Conservation (phyloP, 2,113 vertebrate species). For the Protomyctophum bolini region DNA sequence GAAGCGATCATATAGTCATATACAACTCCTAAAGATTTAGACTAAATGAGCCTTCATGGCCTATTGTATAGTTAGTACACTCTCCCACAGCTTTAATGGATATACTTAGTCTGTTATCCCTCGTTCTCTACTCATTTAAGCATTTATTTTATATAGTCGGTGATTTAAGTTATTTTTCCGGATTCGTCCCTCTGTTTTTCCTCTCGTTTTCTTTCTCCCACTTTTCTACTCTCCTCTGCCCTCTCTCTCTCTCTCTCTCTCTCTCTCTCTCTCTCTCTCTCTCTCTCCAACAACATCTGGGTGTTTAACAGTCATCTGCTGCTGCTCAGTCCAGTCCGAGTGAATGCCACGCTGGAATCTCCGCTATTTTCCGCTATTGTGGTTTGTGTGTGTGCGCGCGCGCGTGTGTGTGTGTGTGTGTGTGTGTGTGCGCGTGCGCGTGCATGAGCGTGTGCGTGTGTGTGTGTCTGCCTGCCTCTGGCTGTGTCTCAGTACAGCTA, state of each 20-base stretch:
- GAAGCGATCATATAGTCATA: no score
- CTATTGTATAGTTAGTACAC: no score
- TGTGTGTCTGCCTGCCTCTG: conserved; percentile 23
- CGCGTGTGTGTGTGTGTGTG: conserved; percentile 19
- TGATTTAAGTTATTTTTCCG: no score
- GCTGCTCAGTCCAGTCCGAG: conserved; percentile 55
- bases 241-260: not conserved
- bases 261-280: conserved; percentile 8
- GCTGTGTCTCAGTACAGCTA: conserved; percentile 25
- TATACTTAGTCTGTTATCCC: no score
- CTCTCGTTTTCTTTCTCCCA: not conserved
- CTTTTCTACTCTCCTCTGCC: not conserved
- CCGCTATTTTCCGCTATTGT: conserved; percentile 67
- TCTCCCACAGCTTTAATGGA: no score
- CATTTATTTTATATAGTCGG: no score
- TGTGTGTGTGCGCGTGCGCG: conserved; percentile 12
- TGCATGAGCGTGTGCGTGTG: conserved; percentile 17
- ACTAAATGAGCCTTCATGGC: no score
- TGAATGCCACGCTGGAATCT: conserved; percentile 71
- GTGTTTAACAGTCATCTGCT: conserved; percentile 63
- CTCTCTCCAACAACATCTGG: conserved; percentile 62
- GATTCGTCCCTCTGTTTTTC: no score
- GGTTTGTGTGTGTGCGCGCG: conserved; percentile 14
- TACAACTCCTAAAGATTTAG: no score
- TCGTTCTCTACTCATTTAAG: no score